Percentiles rank a stretch among this genome's conserved stretches.
Conservation (phyloP, 1,140 invertebrate species). For the Drosophila kepulauana region DNA sequence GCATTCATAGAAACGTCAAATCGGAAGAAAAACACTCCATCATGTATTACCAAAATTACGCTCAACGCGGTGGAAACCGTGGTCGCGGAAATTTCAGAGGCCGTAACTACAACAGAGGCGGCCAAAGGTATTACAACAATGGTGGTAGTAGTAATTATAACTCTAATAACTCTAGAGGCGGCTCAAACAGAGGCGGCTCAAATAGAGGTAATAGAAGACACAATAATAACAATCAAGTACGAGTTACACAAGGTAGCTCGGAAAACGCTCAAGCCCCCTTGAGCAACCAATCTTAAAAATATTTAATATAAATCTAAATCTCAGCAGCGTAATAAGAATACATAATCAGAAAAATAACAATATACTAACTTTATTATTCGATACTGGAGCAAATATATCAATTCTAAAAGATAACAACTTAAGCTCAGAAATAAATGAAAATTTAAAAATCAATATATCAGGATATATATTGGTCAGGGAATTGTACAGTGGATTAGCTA, state of each 20-base stretch:
- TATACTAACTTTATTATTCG: neutral
- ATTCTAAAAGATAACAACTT: neutral
- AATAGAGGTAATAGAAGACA: neutral
- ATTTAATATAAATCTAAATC: neutral
- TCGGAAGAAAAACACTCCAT: neutral
- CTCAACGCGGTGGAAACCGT: conserved; percentile 5
- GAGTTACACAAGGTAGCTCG: neutral
- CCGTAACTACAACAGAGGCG: too few relatives aligned
- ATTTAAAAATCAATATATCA: neutral
- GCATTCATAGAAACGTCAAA: neutral
- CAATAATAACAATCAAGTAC: neutral
- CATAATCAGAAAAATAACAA: neutral
- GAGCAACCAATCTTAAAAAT: conserved; percentile 1
- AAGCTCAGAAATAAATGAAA: neutral
- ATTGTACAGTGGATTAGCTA: too few relatives aligned
- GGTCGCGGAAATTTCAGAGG: neutral
- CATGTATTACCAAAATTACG: conserved; percentile 10
- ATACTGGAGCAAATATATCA: neutral
- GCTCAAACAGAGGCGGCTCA: neutral
- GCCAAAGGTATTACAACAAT: too few relatives aligned
- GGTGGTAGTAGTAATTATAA: too few relatives aligned
- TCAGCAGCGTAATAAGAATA: neutral
- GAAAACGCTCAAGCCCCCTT: neutral
- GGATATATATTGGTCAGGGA: neutral
- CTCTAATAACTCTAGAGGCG: neutral